Evolutionary conservation across 2,797 vertebrate genomes (phyloP).

Genomic region (Chelonia mydas): DNA sequence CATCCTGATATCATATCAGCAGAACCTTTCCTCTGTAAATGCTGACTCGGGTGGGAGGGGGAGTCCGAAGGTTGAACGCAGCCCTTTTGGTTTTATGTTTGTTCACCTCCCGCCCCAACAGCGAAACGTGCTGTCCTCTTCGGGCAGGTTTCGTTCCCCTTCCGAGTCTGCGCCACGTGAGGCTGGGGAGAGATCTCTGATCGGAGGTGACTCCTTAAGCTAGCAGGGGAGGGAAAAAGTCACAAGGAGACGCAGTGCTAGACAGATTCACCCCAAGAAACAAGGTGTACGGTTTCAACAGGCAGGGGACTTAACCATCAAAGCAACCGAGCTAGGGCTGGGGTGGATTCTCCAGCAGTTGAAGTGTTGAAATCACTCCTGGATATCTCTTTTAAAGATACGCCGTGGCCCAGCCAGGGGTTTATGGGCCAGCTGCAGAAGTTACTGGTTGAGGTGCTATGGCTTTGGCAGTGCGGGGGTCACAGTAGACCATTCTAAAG

Average conservation of each 20-base stretch:
- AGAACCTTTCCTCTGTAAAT: no score
- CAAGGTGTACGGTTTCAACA: background rate
- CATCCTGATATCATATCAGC: background rate
- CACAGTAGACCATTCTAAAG: background rate
- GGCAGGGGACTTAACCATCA: background rate
- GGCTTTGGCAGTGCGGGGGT: background rate
- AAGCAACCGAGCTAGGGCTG: accelerated
- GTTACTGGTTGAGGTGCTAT: background rate
- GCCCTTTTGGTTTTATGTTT: background rate
- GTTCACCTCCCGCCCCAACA: background rate
- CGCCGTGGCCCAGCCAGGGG: no score
- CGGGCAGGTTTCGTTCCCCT: background rate
- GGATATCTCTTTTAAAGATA: no score
- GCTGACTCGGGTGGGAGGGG: background rate
- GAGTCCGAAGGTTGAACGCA: background rate
- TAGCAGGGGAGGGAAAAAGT: background rate
- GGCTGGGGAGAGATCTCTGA: background rate
- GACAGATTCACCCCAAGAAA: background rate
- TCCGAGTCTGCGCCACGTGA: background rate
- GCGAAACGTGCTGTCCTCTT: background rate
- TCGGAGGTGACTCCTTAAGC: background rate
- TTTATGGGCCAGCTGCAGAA: background rate
- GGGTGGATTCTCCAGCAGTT: no score
- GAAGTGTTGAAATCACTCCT: no score
- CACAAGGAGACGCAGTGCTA: background rate